Evolutionary conservation across 2,797 vertebrate genomes (phyloP), one percentile per base, ranked within the genome.

Genomic region (Tapera naevia): DNA sequence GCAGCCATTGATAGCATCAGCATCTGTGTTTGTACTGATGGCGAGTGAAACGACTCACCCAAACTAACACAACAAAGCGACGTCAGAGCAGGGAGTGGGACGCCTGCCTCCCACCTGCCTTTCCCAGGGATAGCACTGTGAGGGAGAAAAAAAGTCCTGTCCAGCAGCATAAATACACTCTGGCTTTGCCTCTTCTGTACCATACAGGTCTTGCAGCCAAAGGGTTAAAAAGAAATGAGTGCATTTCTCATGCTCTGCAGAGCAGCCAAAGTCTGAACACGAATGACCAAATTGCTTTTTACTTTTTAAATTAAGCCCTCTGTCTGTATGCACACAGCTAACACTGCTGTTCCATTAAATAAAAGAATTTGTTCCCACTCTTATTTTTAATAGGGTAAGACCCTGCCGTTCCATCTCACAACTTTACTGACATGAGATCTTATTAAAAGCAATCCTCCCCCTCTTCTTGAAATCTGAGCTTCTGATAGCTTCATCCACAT

Each of bases 221-320:
- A 17, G 96, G 54, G 95, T 95, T 96, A 91, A 92, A 73, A 80
- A 65, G 57, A 87, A 96, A 91, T 19, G 61, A 81, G 41, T 43
- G 91, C 5, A 21, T 93, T 96, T 1, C 9, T 80, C 88, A 41
- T 89, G 88, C 89, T 96, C 81, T 75, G 50, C 2, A 0, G 75
- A 70, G 84, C 90, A 35, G 86, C 82, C 41, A 1, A 56, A 85
- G 30, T 94, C 93, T 97, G 95, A 95, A 95, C 86, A 88, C 70
- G 93, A 96, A 95, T 86, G 94, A 83, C 88, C 93, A 95, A 94
- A 97, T 97, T 96, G 86, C 93, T 93, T 95, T 95, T 93, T 89
- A 89, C 88, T 94, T 89, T 96, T 96, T 94, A 91, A 96, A 96
- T 97, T 88, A 95, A 94, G 93, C 56, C 88, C 86, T 76, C 69